Conservation (phyloP, 2,113 vertebrate genomes). For the Centropus bengalensis region DNA sequence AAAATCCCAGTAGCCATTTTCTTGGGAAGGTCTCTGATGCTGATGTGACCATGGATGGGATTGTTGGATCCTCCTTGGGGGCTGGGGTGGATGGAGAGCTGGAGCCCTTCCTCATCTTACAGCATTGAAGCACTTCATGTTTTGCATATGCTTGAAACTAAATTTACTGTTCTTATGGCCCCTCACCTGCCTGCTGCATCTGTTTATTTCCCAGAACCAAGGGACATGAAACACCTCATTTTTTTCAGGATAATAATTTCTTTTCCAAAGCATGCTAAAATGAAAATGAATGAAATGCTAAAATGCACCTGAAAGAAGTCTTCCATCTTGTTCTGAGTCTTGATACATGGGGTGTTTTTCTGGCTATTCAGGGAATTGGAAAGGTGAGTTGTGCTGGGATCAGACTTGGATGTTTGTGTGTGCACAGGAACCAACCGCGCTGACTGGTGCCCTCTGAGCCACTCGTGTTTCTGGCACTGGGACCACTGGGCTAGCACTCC, state of each 20-base stretch:
- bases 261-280: background rate
- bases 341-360: accelerated
- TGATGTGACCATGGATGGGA: accelerated
- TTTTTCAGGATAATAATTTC: background rate
- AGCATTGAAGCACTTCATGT: background rate
- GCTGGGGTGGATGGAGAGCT: background rate
- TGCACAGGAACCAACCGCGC: accelerated
- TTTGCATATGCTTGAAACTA: accelerated
- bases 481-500: accelerated
- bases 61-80: background rate
- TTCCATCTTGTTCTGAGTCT: background rate
- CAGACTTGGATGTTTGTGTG: background rate
- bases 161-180: background rate
- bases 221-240: accelerated
- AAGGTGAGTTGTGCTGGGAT: background rate
- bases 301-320: background rate
- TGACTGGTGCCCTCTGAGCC: background rate
- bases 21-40: too few relatives aligned
- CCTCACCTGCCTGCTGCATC: background rate
- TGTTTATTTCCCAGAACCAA: background rate
- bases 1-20: accelerated
- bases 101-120: background rate
- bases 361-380: too few relatives aligned
- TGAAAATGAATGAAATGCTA: background rate
- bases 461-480: background rate